Base-by-base conservation (phyloP, 2,113 vertebrate genomes). In the Gallinago paraguaiae region DNA sequence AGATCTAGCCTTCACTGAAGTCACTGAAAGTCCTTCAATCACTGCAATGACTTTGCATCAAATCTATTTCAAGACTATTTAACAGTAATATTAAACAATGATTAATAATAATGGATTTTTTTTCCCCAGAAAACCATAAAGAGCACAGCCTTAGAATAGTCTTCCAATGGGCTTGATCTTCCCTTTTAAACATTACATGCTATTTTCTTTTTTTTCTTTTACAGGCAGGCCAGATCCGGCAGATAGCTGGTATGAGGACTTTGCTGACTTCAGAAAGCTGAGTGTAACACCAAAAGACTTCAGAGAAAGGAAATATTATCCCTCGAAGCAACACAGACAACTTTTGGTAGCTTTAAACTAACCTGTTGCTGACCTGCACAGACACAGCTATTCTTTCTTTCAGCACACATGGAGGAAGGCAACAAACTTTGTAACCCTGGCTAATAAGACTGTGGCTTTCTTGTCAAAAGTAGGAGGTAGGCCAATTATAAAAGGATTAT, bases 321-420 rank as follows among this genome's bases (percentile, higher is more conserved):
- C 72, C 71, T 87, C 46, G 71, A 85, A 90, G 61, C 82, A 67
- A 7, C 80, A 79, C 63, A 85, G 43, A 74, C 27, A 15, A 84
- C 54, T 8, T 43, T 88, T 56, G 71, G 69, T 86, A 91, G 92
- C 88, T 95, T 97, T 94, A 95, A 96, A 97, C 97, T 97, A 96
- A 96, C 90, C 92, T 61, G 82, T 96, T 98, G 92, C 94, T 98
- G 97, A 96, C 96, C 96, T 94, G 86, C 86, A 95, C 97, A 96
- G 81, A 96, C 93, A 94, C 95, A 23, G 35, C 70, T 88, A 7
- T 63, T 95, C 74, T 82, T 77, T 83, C 67, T 80, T 95, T 82
- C 65, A 83, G 70, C 75, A 88, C 95, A 93, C 82, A 98, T 98
- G 98, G 98, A 98, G 95, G 97, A 98, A 97, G 96, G 86, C 96